These are phyloP conservation scores for Mastacembelus armatus DNA, from an alignment of 2,797 vertebrate genomes.

Conservation along the genomic window DNA sequence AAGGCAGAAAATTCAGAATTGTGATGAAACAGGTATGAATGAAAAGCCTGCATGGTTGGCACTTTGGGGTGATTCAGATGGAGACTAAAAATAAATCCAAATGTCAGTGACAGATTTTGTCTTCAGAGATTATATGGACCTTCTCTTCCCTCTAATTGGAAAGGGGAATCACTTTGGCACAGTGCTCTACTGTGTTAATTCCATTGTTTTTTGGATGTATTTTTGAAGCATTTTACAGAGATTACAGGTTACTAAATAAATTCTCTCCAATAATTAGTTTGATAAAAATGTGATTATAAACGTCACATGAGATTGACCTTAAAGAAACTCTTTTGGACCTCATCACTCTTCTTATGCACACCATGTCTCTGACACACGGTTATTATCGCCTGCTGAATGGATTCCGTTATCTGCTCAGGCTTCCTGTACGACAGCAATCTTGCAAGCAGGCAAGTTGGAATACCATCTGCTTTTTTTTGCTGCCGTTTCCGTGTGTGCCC, in stretches of 20 bases:
- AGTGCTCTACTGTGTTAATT: background rate
- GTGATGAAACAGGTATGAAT: constrained; percentile 48
- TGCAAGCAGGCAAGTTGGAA: constrained; percentile 9
- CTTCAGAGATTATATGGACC: constrained; percentile 26
- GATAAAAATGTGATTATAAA: background rate
- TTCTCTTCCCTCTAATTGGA: constrained; percentile 19
- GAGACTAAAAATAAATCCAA: constrained; percentile 72
- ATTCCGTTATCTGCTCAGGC: constrained; percentile 33
- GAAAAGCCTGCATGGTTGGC: constrained; percentile 51
- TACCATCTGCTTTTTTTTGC: constrained; percentile 23
- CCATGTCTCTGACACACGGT: constrained; percentile 8
- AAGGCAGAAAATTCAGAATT: constrained; percentile 39
- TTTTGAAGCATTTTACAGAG: background rate
- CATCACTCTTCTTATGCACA: background rate
- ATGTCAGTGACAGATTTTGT: constrained; percentile 73
- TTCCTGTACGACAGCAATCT: constrained; percentile 29
- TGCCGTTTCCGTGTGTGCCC: constrained; percentile 25
- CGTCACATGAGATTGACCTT: background rate
- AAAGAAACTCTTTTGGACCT: background rate
- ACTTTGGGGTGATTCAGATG: constrained; percentile 50
- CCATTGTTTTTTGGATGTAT: background rate
- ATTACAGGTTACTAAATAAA: background rate
- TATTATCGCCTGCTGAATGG: constrained; percentile 2
- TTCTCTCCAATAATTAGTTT: too few species aligned
- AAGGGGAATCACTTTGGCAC: background rate